Base-by-base conservation (phyloP, 2,797 vertebrate genomes). In the Zalophus californianus region DNA sequence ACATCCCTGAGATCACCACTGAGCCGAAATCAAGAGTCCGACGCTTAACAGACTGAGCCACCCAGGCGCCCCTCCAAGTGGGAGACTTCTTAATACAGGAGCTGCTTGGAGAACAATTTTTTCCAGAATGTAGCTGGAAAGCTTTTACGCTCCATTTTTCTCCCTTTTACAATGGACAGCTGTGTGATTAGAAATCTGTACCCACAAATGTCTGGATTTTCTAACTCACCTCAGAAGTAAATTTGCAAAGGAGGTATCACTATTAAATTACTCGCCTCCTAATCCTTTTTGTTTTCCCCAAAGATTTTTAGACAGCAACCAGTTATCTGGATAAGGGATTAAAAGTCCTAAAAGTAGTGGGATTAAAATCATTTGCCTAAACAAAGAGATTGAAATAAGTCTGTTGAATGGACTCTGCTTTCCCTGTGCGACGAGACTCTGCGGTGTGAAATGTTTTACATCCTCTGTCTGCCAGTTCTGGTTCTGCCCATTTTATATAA, bases 401-500 rank as follows among this genome's bases (percentile, higher is more conserved):
- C 27, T 88, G 20, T 75, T 70, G 60, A 86, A 66, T 41, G 62
- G 52, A 54, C 16, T 23, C 2, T 2, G 5, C 41, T 48, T 82
- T 85, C 64, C 29, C 68, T 66, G 68, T 52, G 32, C 29, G 12
- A 2, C 3, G 32, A 79, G 52, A 62, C 21, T 23, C 44, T 70
- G 32, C 62, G 32, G 5, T 78, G 35, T 75, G 56, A 93, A 78
- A n/a, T 52, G 75, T 54, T 84, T 27, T 70, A 14, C 35, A 29
- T 48, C 80, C 44, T 35, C 75, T 70, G 35, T 77, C 86, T 96
- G 73, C 75, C 73, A 27, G 41, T 68, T 87, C 41, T 86, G 58
- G 35, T 85, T 84, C 79, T 91, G 58, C 35, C 96, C 58, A 20
- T 86, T 60, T n/a, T 38, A 70, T 50, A 88, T 60, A 96, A 97